phyloP scores from a whole-genome alignment of 1,140 invertebrate species.

The Chrysoperla carnea region DNA sequence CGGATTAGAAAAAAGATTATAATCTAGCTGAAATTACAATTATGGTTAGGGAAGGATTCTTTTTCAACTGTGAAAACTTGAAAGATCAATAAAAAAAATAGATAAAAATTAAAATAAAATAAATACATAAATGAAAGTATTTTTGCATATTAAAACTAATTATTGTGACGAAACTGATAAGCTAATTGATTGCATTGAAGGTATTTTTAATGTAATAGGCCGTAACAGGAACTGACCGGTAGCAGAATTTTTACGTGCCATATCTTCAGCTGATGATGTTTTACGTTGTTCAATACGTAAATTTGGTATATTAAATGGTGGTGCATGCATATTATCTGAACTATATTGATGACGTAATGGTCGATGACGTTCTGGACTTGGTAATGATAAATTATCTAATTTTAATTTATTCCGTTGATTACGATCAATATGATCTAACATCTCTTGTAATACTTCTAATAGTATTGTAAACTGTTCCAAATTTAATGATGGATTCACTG shows the following conservation, averaged over 20 bases:
- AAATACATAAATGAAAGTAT: no score
- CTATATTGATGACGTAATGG: conserved; percentile 64
- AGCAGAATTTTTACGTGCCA: conserved; percentile 62
- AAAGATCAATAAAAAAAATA: no score
- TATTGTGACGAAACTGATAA: no score
- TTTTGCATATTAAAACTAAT: no score
- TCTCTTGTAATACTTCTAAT: conserved; percentile 81
- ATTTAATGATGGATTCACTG: conserved; percentile 76
- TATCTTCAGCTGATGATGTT: conserved; percentile 73
- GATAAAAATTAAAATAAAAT: no score
- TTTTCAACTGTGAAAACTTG: no score
- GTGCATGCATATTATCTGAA: conserved; percentile 69
- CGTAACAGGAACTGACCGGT: conserved; percentile 28
- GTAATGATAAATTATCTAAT: conserved; percentile 53
- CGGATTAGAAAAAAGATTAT: no score
- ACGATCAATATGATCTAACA: conserved; percentile 82
- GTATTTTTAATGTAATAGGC: not conserved
- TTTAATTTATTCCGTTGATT: conserved; percentile 72
- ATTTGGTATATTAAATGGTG: conserved; percentile 72
- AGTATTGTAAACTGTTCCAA: conserved; percentile 78
- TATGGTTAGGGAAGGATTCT: no score
- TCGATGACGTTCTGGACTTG: conserved; percentile 58
- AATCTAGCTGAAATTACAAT: no score
- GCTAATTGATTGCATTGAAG: no score
- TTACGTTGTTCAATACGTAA: conserved; percentile 67